A percentile compares a stretch with the other conserved stretches of the same genome.
Conservation (phyloP, 2,797 vertebrate genomes). For the Eidolon dupreanum region DNA sequence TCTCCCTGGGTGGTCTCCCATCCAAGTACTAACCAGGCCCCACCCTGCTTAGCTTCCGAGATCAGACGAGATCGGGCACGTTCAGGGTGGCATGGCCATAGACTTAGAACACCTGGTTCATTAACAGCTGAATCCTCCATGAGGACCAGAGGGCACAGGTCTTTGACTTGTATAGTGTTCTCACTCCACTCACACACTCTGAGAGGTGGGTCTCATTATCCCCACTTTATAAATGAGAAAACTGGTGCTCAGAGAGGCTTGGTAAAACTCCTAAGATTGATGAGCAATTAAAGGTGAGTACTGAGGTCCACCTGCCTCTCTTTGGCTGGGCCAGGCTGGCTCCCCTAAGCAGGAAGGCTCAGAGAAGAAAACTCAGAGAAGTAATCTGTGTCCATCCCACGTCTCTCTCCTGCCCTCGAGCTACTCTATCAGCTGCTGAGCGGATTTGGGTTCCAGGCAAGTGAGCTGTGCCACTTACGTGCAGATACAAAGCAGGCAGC, state of each 20-base stretch:
- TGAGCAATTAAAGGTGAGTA: not conserved
- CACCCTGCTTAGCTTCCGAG: too few relatives aligned
- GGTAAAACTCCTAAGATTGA: not conserved
- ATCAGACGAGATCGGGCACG: too few relatives aligned
- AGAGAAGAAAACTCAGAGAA: not conserved
- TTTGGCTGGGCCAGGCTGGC: not conserved
- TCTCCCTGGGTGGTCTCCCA: too few relatives aligned
- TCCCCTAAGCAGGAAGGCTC: not conserved
- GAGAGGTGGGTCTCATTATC: not conserved
- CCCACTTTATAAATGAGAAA: not conserved
- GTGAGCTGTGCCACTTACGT: not conserved
- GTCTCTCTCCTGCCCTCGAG: not conserved
- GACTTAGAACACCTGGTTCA: not conserved
- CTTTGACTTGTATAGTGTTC: not conserved
- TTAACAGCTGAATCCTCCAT: not conserved
- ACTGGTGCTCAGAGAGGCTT: not conserved
- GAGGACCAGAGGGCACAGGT: not conserved
- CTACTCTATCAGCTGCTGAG: not conserved
- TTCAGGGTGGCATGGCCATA: too few relatives aligned
- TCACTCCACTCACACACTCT: not conserved
- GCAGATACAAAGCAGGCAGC: not conserved
- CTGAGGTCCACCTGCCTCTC: not conserved
- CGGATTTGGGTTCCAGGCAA: not conserved
- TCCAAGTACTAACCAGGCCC: too few relatives aligned
- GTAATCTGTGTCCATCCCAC: rapidly evolving